These are phyloP conservation scores for Characodon lateralis DNA, from an alignment of 2,797 vertebrate species.

Conservation along the genomic window DNA sequence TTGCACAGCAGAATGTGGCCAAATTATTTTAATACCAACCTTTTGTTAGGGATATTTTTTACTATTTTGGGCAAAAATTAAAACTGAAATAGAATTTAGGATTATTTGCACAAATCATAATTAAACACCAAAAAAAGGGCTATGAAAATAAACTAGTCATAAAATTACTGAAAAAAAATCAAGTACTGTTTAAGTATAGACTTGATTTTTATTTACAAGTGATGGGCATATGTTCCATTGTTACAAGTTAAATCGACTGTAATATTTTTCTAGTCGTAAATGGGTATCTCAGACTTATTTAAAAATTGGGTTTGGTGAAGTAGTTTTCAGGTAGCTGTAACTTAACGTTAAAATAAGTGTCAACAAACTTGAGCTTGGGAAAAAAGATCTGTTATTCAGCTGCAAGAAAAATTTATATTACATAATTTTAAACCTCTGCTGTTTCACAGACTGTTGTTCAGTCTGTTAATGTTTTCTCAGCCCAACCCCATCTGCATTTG, in stretches of 20 bases:
- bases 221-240: not conserved
- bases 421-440: too few species aligned
- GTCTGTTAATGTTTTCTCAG: too few species aligned
- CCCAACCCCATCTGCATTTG: too few species aligned
- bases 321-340: too few species aligned
- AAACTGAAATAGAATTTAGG: not conserved
- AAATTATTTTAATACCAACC: not conserved
- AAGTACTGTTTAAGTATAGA: not conserved
- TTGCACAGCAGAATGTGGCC: not conserved
- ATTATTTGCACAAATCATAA: not conserved
- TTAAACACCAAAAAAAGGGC: not conserved
- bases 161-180: not conserved
- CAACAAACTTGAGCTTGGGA: too few species aligned
- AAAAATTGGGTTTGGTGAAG: too few species aligned
- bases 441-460: too few species aligned
- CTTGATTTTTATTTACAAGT: not conserved
- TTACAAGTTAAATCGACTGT: not conserved
- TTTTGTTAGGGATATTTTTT: not conserved
- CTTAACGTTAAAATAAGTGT: too few species aligned
- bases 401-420: too few species aligned
- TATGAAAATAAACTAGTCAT: not conserved
- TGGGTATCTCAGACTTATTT: too few species aligned
- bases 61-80: not conserved
- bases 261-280: too few species aligned
- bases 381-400: too few species aligned